Evolutionary conservation across 2,113 vertebrate genomes (phyloP).

Genomic region (Redunca redunca): DNA sequence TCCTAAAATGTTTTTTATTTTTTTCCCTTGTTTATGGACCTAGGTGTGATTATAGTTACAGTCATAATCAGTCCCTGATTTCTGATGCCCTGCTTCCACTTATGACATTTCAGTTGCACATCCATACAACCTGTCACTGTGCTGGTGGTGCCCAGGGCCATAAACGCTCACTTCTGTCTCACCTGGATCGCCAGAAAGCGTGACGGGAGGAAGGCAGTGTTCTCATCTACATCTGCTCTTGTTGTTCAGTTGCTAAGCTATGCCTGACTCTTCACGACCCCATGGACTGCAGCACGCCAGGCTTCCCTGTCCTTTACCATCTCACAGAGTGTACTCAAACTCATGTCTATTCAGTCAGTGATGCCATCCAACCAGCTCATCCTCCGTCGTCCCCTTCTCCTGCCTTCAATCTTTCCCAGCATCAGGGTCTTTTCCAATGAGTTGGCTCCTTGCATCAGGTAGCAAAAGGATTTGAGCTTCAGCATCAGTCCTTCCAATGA

Average conservation of each 20-base stretch:
- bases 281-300: not conserved
- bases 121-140: not conserved
- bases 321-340: not conserved
- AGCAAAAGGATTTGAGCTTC: not conserved
- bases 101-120: not conserved
- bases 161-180: not conserved
- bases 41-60: not conserved
- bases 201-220: not conserved
- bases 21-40: not conserved
- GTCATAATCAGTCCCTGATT: not conserved
- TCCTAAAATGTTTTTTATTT: not conserved
- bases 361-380: not conserved
- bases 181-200: not conserved
- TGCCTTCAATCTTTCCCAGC: not conserved
- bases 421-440: not conserved
- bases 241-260: not conserved
- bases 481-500: not conserved
- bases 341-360: not conserved
- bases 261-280: not conserved
- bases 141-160: not conserved
- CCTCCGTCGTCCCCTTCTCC: accelerated
- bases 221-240: not conserved
- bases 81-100: not conserved
- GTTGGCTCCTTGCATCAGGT: accelerated
- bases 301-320: not conserved